Evolutionary conservation across 2,113 vertebrate species (phyloP), one percentile per base, ranked within the genome.

Genomic region (Morone saxatilis): DNA sequence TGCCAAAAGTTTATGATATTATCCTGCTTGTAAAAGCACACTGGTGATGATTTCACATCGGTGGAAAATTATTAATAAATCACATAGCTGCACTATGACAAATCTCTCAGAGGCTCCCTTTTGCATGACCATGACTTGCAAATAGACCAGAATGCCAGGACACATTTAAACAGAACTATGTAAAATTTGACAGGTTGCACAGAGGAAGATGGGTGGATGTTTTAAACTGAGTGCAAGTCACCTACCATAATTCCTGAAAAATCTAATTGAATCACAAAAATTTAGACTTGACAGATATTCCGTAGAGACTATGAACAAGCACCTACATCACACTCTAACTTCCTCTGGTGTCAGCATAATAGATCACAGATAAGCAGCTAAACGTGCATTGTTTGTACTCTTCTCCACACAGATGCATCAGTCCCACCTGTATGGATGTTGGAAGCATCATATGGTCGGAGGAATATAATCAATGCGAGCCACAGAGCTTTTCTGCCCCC

Each of bases 1-100:
- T 74, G 19, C 63, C 45, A 71, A 22, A 0, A 31, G 78, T 91
- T 86, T 84, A 89, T 85, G 79, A 78, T 80, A 85, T 82, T 84
- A 86, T 87, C 48, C 53, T 83, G 71, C 84, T 89, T 76, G 22
- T 92, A 88, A 91, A 93, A 83, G 45, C 7, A 22, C 16, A 74
- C 56, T 80, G 76, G 74, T 80, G 82, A 91, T 89, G 76, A 91
- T 91, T 93, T 92, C 71, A 88, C 79, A 75, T 85, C 36, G 56
- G 63, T 90, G 87, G 91, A 92, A 92, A 88, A 89, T 79, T 12
- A 85, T 81, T 83, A 60, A 80, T 84, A 93, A 93, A 82, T 93
- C 83, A 70, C 60, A 25, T 72, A 54, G 60, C 72, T 81, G 72
- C 17, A 38, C 53, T 31, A 67, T 84, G 84, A 84, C 76, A 76